Conservation (phyloP, 2,888 invertebrate species). For the Nowickia ferox region DNA sequence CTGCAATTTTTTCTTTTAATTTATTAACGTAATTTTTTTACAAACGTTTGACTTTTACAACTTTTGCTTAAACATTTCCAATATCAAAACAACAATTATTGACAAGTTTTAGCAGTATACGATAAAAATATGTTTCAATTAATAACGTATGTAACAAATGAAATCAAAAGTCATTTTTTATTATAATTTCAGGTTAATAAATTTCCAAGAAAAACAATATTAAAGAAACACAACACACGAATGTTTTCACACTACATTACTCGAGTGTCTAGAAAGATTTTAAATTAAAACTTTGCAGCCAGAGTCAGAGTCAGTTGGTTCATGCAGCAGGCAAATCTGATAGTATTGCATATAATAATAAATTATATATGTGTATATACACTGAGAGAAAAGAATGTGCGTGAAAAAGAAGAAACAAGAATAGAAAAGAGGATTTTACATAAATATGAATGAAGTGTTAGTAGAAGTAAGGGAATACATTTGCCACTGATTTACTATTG, state of each 20-base stretch:
- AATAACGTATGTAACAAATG: conserved; percentile 62
- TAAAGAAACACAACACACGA: conserved; percentile 60
- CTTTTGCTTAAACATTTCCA: conserved; percentile 25
- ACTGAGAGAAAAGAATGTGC: conserved; percentile 29
- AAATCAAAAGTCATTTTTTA: conserved; percentile 71
- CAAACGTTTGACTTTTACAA: conserved; percentile 52
- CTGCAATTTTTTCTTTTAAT: conserved; percentile 1
- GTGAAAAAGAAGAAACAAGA: not conserved
- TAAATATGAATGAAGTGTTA: too few species aligned
- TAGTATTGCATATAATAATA: conserved; percentile 21
- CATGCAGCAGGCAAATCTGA: conserved; percentile 1
- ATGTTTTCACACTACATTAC: conserved; percentile 68
- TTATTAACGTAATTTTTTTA: conserved; percentile 12
- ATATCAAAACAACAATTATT: conserved; percentile 51
- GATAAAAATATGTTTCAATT: conserved; percentile 57
- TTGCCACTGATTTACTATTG: too few species aligned
- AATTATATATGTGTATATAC: not conserved
- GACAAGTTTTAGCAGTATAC: conserved; percentile 38
- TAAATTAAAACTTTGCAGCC: conserved; percentile 33
- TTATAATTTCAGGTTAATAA: conserved; percentile 46
- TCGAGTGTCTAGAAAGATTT: conserved; percentile 47
- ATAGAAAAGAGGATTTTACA: not conserved
- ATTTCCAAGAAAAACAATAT: conserved; percentile 51
- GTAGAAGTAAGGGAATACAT: too few species aligned
- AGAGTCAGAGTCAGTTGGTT: conserved; percentile 17